Evolutionary conservation across 1,140 invertebrate species (phyloP).

Genomic region (Meloidogyne exigua): DNA sequence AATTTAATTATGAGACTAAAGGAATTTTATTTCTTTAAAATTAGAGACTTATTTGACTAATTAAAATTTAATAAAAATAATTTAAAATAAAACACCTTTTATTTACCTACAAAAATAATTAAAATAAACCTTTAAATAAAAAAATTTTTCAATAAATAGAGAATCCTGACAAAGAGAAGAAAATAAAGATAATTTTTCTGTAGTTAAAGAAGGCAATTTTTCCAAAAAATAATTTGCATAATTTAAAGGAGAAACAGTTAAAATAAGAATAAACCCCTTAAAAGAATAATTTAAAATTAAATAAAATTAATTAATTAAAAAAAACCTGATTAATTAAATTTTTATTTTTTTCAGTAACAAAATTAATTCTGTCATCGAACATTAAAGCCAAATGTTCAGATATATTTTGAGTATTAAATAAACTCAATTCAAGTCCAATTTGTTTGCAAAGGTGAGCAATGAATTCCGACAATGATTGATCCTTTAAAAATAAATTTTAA

Average conservation of each 20-base stretch:
- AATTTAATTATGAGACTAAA: no score
- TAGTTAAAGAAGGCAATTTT: slow-evolving; percentile 18
- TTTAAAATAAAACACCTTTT: no score
- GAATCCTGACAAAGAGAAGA: slow-evolving; percentile 37
- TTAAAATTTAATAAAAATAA: no score
- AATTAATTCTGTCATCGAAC: slow-evolving; percentile 42
- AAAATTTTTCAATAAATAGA: slow-evolving; percentile 38
- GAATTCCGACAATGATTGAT: slow-evolving; percentile 31
- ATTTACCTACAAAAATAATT: slow-evolving; percentile 31
- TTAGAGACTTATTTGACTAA: no score
- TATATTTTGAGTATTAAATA: slow-evolving; percentile 6
- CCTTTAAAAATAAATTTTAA: slow-evolving; percentile 1
- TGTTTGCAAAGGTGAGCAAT: slow-evolving; percentile 29
- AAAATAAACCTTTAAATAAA: slow-evolving; percentile 17
- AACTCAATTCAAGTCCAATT: slow-evolving; percentile 31
- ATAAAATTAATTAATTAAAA: not conserved
- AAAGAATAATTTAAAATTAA: not conserved
- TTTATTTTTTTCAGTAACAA: slow-evolving; percentile 50
- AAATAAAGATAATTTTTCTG: slow-evolving; percentile 25
- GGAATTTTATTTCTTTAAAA: no score
- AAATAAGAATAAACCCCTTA: slow-evolving; percentile 45
- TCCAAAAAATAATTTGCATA: slow-evolving; percentile 27
- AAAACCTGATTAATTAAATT: slow-evolving; percentile 35
- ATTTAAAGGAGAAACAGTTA: slow-evolving; percentile 48
- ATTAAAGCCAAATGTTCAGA: slow-evolving; percentile 41